These are phyloP conservation scores for Pectinophora gossypiella DNA, from an alignment of 1,140 invertebrate species.

Conservation along the genomic window DNA sequence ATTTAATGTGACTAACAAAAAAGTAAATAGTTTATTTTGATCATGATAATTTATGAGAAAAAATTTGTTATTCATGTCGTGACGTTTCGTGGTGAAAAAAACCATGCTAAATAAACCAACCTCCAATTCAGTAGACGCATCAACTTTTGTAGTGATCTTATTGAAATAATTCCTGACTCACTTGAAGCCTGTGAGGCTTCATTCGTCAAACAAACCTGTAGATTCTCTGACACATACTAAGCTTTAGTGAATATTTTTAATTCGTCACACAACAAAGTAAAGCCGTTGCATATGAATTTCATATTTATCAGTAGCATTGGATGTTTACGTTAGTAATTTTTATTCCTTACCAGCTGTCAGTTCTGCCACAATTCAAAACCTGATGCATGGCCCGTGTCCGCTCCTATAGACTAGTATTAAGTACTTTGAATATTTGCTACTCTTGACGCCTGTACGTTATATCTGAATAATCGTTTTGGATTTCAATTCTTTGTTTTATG, in stretches of 20 bases:
- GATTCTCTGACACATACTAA: not conserved
- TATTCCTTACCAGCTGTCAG: conserved; percentile 35
- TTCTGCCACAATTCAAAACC: conserved; percentile 14
- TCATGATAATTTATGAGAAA: no score
- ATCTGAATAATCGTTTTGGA: conserved; percentile 12
- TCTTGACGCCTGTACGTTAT: conserved; percentile 17
- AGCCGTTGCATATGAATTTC: not conserved
- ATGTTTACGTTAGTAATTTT: conserved; percentile 34
- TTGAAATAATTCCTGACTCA: not conserved
- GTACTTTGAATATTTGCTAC: conserved; percentile 38
- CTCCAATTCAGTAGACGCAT: no score
- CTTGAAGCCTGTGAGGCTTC: not conserved
- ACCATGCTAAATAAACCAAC: no score
- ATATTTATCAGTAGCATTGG: not conserved
- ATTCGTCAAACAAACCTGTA: not conserved
- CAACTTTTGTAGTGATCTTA: no score
- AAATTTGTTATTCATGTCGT: no score
- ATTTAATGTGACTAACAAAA: no score
- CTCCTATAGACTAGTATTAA: conserved; percentile 45
- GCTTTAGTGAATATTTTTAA: not conserved
- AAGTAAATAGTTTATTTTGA: no score
- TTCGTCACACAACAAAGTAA: not conserved
- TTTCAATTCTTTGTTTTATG: no score
- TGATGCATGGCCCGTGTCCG: conserved; percentile 55
- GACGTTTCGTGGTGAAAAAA: no score